Evolutionary conservation across 2,888 invertebrate species (phyloP).

Genomic region (Dinocampus coccinellae): DNA sequence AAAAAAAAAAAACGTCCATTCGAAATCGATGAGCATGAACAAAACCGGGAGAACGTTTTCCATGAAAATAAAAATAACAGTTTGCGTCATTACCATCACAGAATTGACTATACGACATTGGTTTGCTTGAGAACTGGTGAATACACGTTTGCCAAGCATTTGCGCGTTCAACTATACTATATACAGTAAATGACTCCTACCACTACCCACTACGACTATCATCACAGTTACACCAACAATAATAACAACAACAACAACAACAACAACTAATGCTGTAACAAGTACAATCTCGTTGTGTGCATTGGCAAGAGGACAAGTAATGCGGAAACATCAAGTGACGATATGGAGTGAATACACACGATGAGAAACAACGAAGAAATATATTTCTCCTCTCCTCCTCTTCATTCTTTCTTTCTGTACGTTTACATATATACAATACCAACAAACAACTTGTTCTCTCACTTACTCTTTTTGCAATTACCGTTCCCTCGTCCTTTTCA

Average conservation of each 20-base stretch:
- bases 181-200: neutral
- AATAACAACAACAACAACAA: neutral
- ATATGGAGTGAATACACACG: constrained; percentile 1
- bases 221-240: too few species aligned
- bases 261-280: neutral
- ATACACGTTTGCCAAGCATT: neutral
- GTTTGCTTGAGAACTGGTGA: neutral
- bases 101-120: constrained; percentile 1
- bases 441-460: constrained; percentile 8
- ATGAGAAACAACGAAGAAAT: neutral
- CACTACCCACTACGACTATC: neutral
- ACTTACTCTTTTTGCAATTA: constrained; percentile 11
- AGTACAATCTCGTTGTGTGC: constrained; percentile 7
- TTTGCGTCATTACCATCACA: constrained; percentile 28
- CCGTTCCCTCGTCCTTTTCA: constrained; percentile 33
- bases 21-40: constrained; percentile 6
- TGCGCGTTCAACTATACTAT: neutral
- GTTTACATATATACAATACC: neutral
- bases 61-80: constrained; percentile 35
- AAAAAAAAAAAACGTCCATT: neutral
- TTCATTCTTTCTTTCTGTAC: too few species aligned
- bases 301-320: constrained; percentile 9
- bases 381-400: neutral
- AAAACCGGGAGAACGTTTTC: constrained; percentile 23
- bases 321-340: constrained; percentile 11